Base-by-base conservation (phyloP, 2,888 invertebrate genomes). In the Scelioninae gen. 2 region DNA sequence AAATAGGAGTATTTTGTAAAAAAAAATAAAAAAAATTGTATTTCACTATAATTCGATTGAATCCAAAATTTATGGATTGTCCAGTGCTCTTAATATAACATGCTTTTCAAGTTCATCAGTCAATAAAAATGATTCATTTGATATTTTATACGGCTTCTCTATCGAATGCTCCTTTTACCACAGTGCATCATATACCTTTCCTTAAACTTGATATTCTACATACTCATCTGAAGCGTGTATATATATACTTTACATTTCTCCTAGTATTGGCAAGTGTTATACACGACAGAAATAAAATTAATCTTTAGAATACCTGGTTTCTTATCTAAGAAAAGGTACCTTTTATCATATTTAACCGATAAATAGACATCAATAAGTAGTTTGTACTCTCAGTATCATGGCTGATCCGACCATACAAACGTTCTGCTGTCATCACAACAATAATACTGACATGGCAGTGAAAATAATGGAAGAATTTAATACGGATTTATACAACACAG, bases 341-440 rank as follows among this genome's bases (percentile, higher is more conserved):
- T 63, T 37, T 71, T 75, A 75, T 75, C 73, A 35, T 45, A 58
- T 61, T 57, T 65, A 19, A 64, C 37, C 39, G 70, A 75, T 73
- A 65, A 70, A 15, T 52, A 16, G 16, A 46, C 46, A 41, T 37
- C 41, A 22, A 31, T 37, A 57, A 28, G 39, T 5, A 35, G 25
- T 45, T 15, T 13, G 13, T 41, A 18, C 19, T 45, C 22, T 37
- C 65, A 67, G 55, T 52, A 77, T 48, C 73, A 93, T 93, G 94
- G 93, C 94, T 31, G 94, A 94, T 86, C 94, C 94, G 58, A 93
- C 94, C 37, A 92, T 94, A 80, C 94, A 94, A 88, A 94, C 93
- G 10, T 93, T 94, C 84, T 92, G 92, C 84, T 94, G 94, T 82
- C 92, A 92, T 82, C 91, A 91, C 78, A 90, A 89, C 10, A 90